Conservation (phyloP, 2,113 vertebrate genomes). For the Cyrtonyx montezumae region DNA sequence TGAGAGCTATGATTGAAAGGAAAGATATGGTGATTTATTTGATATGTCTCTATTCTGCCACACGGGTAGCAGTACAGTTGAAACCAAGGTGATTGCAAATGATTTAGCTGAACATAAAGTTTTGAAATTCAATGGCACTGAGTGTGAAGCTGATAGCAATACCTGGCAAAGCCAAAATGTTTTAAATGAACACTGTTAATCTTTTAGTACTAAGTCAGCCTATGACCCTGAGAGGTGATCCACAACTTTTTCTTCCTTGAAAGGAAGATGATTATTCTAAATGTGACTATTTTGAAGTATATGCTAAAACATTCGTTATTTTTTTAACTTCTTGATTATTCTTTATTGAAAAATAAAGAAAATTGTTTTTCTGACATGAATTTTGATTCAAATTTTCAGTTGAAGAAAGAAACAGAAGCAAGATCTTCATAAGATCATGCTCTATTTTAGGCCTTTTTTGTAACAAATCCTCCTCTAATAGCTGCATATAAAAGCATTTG, state of each 20-base stretch:
- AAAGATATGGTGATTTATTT: constrained; percentile 53
- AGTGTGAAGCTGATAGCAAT: neutral
- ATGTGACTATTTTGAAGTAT: neutral
- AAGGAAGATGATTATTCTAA: neutral
- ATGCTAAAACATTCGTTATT: neutral
- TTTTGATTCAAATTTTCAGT: constrained; percentile 8
- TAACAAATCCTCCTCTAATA: neutral
- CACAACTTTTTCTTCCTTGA: neutral
- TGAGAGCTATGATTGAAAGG: constrained; percentile 31
- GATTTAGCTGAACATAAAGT: neutral
- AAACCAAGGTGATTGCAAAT: constrained; percentile 27
- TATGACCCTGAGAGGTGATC: neutral
- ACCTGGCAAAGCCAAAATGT: neutral
- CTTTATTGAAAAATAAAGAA: neutral
- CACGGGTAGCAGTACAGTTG: neutral
- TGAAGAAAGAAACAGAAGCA: neutral
- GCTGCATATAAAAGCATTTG: neutral
- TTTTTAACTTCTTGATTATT: neutral
- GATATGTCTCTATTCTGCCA: constrained; percentile 33
- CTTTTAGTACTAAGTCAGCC: neutral
- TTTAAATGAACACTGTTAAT: neutral
- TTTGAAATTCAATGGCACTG: neutral
- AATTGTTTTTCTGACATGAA: neutral
- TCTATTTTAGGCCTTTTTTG: neutral
- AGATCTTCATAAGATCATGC: neutral